Percentiles rank a stretch among this genome's conserved stretches.
These are phyloP conservation scores for Tetrax tetrax DNA, from an alignment of 2,113 vertebrate species.

Conservation along the genomic window DNA sequence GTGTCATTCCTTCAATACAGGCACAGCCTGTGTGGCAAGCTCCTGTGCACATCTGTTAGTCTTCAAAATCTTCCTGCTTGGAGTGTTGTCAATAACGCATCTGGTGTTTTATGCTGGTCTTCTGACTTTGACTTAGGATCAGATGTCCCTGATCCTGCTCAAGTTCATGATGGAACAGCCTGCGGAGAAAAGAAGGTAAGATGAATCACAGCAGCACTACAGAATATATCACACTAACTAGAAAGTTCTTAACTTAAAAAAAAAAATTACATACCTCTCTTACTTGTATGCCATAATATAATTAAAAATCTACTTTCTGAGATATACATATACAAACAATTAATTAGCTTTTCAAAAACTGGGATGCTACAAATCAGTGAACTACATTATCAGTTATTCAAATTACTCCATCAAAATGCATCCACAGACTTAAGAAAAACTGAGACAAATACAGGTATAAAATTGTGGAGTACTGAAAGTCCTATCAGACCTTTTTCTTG, in stretches of 20 bases:
- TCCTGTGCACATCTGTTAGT: constrained; percentile 80
- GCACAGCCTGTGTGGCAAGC: constrained; percentile 84
- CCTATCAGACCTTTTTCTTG: background rate
- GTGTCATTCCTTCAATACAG: constrained; percentile 49
- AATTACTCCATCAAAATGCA: background rate
- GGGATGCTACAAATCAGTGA: background rate
- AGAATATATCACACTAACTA: background rate
- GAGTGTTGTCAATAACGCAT: background rate
- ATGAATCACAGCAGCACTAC: background rate
- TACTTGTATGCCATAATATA: background rate
- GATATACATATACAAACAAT: background rate
- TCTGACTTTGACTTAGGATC: constrained; percentile 83
- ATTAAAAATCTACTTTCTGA: background rate
- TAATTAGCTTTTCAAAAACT: background rate
- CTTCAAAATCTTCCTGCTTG: constrained; percentile 46
- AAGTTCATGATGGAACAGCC: constrained; percentile 82
- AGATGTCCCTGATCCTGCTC: constrained; percentile 85
- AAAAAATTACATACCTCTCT: background rate
- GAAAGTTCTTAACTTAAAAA: background rate
- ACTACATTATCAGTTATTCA: background rate
- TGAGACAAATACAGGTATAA: background rate
- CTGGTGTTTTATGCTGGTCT: constrained; percentile 70
- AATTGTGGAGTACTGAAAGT: background rate
- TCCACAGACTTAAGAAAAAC: background rate
- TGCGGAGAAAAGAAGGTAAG: constrained; percentile 82